A percentile compares a stretch with the other conserved stretches of the same genome.
phyloP scores from a whole-genome alignment of 2,797 vertebrate species.

The Peromyscus nudipes region DNA sequence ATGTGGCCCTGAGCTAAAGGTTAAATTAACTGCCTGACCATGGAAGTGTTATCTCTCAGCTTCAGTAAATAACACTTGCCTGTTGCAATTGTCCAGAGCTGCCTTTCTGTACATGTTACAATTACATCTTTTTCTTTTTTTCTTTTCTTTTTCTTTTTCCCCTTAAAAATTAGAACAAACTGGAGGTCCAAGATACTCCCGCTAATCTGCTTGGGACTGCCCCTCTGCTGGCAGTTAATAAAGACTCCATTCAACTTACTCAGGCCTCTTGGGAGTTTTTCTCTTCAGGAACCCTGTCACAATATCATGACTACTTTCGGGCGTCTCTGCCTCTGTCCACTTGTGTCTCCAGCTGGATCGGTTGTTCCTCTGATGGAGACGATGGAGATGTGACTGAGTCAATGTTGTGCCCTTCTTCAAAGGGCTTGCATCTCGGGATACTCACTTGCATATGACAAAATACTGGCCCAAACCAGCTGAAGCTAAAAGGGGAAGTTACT shows the following conservation, averaged over 20 bases:
- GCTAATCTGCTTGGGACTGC: neutral
- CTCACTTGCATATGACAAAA: constrained; percentile 11
- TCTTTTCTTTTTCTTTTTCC: no score
- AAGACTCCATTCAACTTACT: neutral
- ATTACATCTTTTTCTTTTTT: no score
- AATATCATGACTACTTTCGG: neutral
- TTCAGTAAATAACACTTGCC: neutral
- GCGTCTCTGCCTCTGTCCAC: neutral
- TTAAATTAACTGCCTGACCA: neutral
- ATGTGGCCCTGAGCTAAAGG: neutral
- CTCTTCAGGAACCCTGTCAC: neutral
- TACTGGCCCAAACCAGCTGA: neutral
- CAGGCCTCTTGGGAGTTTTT: neutral
- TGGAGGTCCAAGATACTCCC: neutral
- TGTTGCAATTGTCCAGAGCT: neutral
- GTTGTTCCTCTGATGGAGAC: neutral
- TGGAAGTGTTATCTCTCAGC: neutral
- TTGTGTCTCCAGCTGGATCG: neutral
- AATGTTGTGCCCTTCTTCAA: neutral
- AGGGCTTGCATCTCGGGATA: neutral
- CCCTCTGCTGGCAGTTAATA: neutral
- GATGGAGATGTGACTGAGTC: neutral
- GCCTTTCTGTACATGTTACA: neutral
- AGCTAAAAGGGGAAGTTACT: neutral
- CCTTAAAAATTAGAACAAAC: neutral